A percentile compares a stretch with the other conserved stretches of the same genome.
phyloP scores from a whole-genome alignment of 2,888 invertebrate genomes.

The Phania funesta region DNA sequence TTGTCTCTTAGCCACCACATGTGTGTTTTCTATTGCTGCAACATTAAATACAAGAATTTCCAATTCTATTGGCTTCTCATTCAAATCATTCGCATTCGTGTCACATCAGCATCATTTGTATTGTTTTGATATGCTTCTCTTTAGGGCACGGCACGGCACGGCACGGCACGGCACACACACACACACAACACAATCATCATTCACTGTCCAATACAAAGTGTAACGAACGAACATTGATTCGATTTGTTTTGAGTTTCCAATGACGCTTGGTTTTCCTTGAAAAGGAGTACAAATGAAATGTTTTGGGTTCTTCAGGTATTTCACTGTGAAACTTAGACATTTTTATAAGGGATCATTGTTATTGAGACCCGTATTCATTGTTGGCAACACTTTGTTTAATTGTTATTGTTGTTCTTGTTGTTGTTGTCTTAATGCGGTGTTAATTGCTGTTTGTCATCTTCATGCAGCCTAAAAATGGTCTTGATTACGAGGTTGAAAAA shows the following conservation, averaged over 20 bases:
- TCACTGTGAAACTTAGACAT: not conserved
- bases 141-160: conserved; percentile 20
- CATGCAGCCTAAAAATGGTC: not conserved
- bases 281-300: conserved; percentile 6
- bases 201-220: conserved; percentile 1
- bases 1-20: conserved; percentile 1
- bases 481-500: not conserved
- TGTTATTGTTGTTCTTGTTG: not conserved
- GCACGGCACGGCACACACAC: conserved; percentile 3
- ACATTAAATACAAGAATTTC: conserved; percentile 44
- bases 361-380: not conserved
- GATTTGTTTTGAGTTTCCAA: conserved; percentile 7
- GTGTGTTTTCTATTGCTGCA: not conserved
- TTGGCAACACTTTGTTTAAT: conserved; percentile 3
- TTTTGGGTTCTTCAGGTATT: conserved; percentile 7
- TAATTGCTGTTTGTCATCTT: conserved; percentile 51
- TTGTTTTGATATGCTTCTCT: conserved; percentile 44
- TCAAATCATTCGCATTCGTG: conserved; percentile 43
- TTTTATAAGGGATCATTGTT: conserved; percentile 39
- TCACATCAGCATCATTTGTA: conserved; percentile 56
- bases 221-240: conserved; percentile 19
- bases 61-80: conserved; percentile 59
- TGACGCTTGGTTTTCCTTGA: conserved; percentile 22
- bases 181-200: no score
- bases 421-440: conserved; percentile 17